Conservation (phyloP, 2,797 vertebrate species). For the Coendou prehensilis region DNA sequence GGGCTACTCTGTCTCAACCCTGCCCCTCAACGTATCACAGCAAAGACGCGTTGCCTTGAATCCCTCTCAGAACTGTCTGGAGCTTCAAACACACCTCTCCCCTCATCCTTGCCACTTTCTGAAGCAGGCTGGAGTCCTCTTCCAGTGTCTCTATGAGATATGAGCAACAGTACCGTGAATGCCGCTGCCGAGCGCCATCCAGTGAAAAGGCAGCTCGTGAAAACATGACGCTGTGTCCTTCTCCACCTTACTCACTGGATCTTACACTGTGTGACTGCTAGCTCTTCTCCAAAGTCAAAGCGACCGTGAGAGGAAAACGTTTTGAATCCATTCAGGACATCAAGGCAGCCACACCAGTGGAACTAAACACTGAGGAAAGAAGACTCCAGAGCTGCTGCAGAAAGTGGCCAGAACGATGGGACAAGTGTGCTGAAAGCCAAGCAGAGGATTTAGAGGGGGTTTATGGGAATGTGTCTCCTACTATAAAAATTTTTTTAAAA, state of each 20-base stretch:
- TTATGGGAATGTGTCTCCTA: not conserved
- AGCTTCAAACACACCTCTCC: too few species aligned
- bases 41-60: not conserved
- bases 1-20: not conserved
- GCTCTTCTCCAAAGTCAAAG: not conserved
- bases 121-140: not conserved
- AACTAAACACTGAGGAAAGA: not conserved
- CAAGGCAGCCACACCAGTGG: not conserved
- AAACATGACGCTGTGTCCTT: not conserved
- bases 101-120: not conserved
- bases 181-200: not conserved
- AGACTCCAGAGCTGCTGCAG: not conserved
- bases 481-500: not conserved
- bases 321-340: not conserved
- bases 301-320: not conserved
- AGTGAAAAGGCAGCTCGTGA: not conserved
- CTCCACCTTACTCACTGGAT: not conserved
- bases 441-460: rapidly evolving
- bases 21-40: not conserved
- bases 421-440: not conserved
- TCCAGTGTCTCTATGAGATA: not conserved
- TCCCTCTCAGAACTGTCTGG: not conserved
- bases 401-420: not conserved
- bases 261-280: not conserved
- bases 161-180: not conserved